A percentile compares a stretch with the other conserved stretches of the same genome.
These are phyloP conservation scores for Stenoptilia bipunctidactyla DNA, from an alignment of 2,888 invertebrate genomes.

Conservation along the genomic window DNA sequence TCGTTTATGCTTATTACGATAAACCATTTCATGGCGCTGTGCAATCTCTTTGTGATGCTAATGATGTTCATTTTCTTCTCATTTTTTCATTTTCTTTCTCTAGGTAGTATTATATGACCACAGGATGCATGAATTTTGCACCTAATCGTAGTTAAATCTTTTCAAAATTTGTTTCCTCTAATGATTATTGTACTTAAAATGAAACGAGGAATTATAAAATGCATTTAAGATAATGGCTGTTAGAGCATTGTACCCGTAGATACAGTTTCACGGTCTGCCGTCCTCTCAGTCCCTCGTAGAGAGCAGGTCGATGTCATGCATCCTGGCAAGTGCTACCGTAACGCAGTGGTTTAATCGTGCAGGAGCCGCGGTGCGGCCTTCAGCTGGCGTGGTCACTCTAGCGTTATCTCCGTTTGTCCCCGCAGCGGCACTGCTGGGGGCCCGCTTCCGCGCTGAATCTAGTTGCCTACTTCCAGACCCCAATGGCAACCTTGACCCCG, in stretches of 20 bases:
- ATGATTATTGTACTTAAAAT: no score
- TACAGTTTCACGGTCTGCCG: no score
- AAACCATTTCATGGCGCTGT: not conserved
- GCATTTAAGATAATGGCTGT: no score
- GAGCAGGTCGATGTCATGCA: conserved; percentile 7
- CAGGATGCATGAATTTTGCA: conserved; percentile 2
- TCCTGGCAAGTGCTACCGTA: conserved; percentile 25
- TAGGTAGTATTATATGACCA: conserved; percentile 3
- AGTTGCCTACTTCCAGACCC: conserved; percentile 85
- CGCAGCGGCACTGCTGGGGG: conserved; percentile 84
- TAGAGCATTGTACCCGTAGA: no score
- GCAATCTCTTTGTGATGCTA: not conserved
- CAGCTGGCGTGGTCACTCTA: conserved; percentile 73
- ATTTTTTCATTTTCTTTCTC: not conserved
- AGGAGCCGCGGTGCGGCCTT: conserved; percentile 72
- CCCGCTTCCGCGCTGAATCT: conserved; percentile 84
- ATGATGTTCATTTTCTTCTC: not conserved
- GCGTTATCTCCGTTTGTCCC: conserved; percentile 74
- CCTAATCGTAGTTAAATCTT: not conserved
- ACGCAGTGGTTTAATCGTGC: conserved; percentile 67
- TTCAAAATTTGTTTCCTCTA: no score
- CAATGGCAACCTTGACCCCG: conserved; percentile 85
- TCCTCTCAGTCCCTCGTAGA: not conserved
- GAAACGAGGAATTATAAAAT: no score
- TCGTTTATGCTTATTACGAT: not conserved